A percentile compares a stretch with the other conserved stretches of the same genome.
phyloP scores from a whole-genome alignment of 2,888 invertebrate species.

The Troides oblongomaculatus region DNA sequence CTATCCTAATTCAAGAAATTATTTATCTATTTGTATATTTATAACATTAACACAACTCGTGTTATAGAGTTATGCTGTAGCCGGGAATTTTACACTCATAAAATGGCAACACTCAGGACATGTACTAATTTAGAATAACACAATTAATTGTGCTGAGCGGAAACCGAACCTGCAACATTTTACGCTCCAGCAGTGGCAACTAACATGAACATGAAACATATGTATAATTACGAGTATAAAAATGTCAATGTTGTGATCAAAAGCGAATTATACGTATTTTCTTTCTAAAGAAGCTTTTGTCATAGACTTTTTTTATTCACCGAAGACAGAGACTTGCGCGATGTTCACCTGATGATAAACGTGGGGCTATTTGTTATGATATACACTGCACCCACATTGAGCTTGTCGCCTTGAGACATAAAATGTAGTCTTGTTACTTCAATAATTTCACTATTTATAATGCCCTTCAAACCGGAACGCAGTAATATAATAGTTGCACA shows the following conservation, averaged over 20 bases:
- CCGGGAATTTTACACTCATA: neutral
- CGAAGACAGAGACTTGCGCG: too few relatives aligned
- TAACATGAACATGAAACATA: neutral
- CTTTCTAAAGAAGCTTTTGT: neutral
- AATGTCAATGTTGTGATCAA: neutral
- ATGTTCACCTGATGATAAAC: too few relatives aligned
- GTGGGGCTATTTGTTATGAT: too few relatives aligned
- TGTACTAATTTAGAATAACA: constrained; percentile 2
- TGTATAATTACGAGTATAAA: neutral
- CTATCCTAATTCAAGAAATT: neutral
- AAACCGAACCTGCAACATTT: neutral
- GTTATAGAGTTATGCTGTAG: neutral
- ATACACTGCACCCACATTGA: too few relatives aligned
- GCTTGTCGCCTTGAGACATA: too few relatives aligned
- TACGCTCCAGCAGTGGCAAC: neutral
- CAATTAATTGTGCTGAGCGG: neutral
- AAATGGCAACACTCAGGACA: neutral
- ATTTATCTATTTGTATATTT: neutral
- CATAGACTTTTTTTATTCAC: too few relatives aligned
- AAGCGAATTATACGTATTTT: neutral
- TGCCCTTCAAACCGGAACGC: too few relatives aligned
- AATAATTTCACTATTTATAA: too few relatives aligned
- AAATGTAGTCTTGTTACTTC: too few relatives aligned
- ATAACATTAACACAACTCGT: neutral
- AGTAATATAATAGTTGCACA: too few relatives aligned